Percentiles rank a stretch among this genome's conserved stretches.
phyloP scores from a whole-genome alignment of 1,140 invertebrate genomes.

The Cherax quadricarinatus region DNA sequence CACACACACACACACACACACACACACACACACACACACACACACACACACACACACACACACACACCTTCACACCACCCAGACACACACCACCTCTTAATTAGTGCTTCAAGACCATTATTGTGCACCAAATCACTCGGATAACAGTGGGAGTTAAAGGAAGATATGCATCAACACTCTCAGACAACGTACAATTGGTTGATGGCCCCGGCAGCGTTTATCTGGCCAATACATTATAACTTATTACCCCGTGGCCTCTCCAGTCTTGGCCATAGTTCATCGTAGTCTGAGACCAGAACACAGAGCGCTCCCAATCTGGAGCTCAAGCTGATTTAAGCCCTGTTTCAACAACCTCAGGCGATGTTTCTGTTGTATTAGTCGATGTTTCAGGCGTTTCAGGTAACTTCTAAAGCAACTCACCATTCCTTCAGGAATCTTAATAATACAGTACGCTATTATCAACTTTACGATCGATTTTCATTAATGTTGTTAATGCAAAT shows the following conservation, averaged over 20 bases:
- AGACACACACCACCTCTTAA: background rate
- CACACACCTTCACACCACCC: background rate
- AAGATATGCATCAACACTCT: slow-evolving; percentile 28
- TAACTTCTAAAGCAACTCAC: too few relatives aligned
- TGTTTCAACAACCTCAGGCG: too few relatives aligned
- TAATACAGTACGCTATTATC: too few relatives aligned
- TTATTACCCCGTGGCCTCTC: background rate
- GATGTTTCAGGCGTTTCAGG: too few relatives aligned
- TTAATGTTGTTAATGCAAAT: too few relatives aligned
- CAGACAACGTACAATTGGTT: slow-evolving; percentile 30
- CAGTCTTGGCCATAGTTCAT: background rate
- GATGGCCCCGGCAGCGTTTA: slow-evolving; percentile 1
- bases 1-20: background rate
- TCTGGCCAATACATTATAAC: background rate
- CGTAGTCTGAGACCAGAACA: background rate
- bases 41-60: background rate
- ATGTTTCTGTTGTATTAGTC: too few relatives aligned
- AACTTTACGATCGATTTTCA: too few relatives aligned
- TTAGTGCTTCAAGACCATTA: slow-evolving; percentile 7
- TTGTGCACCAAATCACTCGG: background rate
- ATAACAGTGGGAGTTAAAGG: slow-evolving; percentile 14
- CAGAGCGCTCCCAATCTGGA: too few relatives aligned
- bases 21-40: background rate
- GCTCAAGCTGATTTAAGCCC: too few relatives aligned
- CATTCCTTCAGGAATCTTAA: too few relatives aligned